A percentile compares a stretch with the other conserved stretches of the same genome.
These are phyloP conservation scores for Apis laboriosa DNA, from an alignment of 1,140 invertebrate species.

Conservation along the genomic window DNA sequence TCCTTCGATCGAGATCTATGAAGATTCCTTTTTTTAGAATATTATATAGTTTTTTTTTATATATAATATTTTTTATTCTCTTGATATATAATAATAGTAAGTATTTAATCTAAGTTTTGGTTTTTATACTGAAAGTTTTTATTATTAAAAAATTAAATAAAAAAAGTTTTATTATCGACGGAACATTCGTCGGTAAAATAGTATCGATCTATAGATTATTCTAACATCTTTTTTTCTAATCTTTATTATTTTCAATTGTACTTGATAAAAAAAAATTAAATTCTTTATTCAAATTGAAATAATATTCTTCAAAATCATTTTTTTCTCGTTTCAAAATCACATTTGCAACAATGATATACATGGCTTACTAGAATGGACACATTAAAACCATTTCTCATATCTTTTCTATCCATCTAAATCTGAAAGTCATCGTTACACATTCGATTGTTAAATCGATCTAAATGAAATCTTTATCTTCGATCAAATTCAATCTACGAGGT, in stretches of 20 bases:
- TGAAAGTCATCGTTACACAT: slow-evolving; percentile 20
- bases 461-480: background rate
- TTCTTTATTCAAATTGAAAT: background rate
- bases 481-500: background rate
- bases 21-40: background rate
- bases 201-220: background rate
- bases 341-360: background rate
- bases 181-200: slow-evolving; percentile 32
- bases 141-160: background rate
- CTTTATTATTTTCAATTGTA: background rate
- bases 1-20: slow-evolving; percentile 16
- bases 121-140: background rate
- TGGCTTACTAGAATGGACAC: background rate
- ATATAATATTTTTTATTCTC: too few relatives aligned
- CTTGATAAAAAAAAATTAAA: background rate
- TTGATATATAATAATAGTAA: background rate
- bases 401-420: background rate
- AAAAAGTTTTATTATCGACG: slow-evolving; percentile 38
- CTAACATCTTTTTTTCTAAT: background rate
- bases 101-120: background rate
- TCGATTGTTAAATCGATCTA: background rate
- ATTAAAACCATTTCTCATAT: background rate
- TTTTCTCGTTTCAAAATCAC: background rate
- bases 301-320: too few relatives aligned
- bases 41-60: background rate